These are phyloP conservation scores for Boloria selene DNA, from an alignment of 2,888 invertebrate species.

Conservation along the genomic window DNA sequence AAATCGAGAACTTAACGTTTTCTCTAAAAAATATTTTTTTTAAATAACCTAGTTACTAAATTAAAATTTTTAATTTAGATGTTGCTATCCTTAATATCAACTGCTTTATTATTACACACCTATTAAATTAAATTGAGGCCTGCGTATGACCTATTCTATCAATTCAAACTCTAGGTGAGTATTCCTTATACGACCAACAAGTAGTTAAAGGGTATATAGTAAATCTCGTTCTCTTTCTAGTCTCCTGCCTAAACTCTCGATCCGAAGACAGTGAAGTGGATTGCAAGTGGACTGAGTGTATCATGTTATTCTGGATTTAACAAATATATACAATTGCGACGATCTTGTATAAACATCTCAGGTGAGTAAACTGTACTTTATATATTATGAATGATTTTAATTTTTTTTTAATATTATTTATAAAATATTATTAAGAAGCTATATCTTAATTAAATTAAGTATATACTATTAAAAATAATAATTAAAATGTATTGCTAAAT, in stretches of 20 bases:
- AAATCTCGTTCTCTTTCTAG: slow-evolving; percentile 44
- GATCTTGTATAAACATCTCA: slow-evolving; percentile 45
- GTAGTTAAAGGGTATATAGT: slow-evolving; percentile 22
- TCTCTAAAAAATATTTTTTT: background rate
- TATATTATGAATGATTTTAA: background rate
- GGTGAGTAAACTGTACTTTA: slow-evolving; percentile 45
- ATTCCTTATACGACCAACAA: background rate
- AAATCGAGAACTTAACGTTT: slow-evolving; percentile 6
- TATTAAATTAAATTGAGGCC: background rate
- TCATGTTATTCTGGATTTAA: slow-evolving; percentile 59
- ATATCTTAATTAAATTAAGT: too few species aligned
- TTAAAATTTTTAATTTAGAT: background rate
- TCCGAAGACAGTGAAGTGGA: slow-evolving; percentile 40
- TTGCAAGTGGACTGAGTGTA: slow-evolving; percentile 52
- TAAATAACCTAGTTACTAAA: slow-evolving; percentile 2
- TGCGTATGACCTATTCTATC: background rate
- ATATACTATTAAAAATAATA: too few species aligned
- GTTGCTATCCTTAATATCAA: background rate
- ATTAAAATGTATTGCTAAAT: too few species aligned
- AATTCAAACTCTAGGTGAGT: slow-evolving; percentile 22
- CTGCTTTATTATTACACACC: slow-evolving; percentile 7
- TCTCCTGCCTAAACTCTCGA: slow-evolving; percentile 39
- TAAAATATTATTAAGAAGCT: too few species aligned
- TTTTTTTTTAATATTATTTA: background rate
- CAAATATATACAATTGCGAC: slow-evolving; percentile 44